Evolutionary conservation across 2,113 vertebrate species (phyloP), one percentile per base, ranked within the genome.

Genomic region (Motacilla alba): DNA sequence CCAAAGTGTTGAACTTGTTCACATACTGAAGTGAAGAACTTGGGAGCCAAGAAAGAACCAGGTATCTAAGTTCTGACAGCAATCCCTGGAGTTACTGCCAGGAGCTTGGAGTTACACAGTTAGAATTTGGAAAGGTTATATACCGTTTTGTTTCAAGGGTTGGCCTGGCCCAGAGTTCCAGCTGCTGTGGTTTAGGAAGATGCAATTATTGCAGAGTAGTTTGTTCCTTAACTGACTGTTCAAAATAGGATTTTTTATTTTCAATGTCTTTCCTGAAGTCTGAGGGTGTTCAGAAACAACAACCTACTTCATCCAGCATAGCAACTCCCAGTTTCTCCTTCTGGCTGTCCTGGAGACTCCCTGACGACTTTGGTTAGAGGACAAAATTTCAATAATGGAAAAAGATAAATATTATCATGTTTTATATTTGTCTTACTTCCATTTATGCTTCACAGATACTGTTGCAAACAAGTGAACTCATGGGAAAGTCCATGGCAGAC

Each of bases 341-440:
- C 53, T 89, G 39, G 27, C 64, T 90, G 47, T 47, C 56, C 49
- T 75, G 44, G 76, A 90, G 73, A 22, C 72, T 95, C 39, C 43
- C 52, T 70, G 62, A n/a, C 41, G 52, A 89, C 64, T 18, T 64
- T 92, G 52, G 56, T 86, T 93, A 81, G 59, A 95, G 86, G 55
- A 77, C 68, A 81, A 47, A 55, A 89, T 63, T 76, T 79, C 12
- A 62, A 31, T 62, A 94, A 84, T 27, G 28, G 52, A 68, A 41
- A 73, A 83, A 86, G 44, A 46, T 53, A 96, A 95, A 90, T 81
- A 87, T 81, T 94, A 74, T 35, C 43, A 8, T n/a, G 33, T 59
- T 86, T 92, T 74, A 26, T 95, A 26, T 86, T 92, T 94, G 56
- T 75, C 68, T 90, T 67, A 6, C 47, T 90, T 92, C 72, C 43